These are phyloP conservation scores for Rhagonycha lutea DNA, from an alignment of 2,888 invertebrate species.

Conservation along the genomic window DNA sequence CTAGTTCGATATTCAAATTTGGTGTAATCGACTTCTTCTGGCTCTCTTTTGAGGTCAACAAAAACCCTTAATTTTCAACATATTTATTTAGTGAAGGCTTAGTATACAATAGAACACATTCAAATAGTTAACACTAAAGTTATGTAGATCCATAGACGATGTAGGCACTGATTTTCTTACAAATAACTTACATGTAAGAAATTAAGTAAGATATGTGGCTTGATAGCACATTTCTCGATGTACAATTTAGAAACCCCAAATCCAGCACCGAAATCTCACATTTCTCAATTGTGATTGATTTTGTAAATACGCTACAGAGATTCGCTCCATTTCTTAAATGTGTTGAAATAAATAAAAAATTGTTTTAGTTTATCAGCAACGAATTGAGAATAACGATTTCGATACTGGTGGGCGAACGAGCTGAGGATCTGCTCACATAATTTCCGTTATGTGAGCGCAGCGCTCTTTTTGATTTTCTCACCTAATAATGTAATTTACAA, in stretches of 20 bases:
- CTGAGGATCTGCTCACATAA: neutral
- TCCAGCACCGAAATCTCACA: neutral
- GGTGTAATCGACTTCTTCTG: neutral
- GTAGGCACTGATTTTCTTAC: constrained; percentile 35
- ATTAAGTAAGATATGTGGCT: neutral
- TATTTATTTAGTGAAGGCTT: constrained; percentile 28
- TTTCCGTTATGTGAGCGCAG: neutral
- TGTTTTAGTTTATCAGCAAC: neutral
- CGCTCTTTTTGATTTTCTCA: neutral
- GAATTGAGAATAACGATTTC: neutral
- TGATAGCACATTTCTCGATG: neutral
- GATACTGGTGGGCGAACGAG: neutral
- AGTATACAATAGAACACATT: constrained; percentile 40
- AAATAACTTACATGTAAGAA: constrained; percentile 19
- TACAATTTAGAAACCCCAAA: neutral
- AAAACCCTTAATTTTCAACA: constrained; percentile 15
- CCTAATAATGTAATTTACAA: neutral
- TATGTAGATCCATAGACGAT: constrained; percentile 25
- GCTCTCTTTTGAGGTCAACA: neutral
- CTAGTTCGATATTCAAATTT: neutral
- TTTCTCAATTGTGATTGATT: neutral
- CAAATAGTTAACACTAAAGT: constrained; percentile 22
- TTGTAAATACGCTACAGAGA: neutral
- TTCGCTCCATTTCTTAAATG: neutral
- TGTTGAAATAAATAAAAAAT: neutral